Evolutionary conservation across 35 echinoderm and acorn worm species (phyloP), one percentile per base, ranked within the genome.

Genomic region (Ophioderma brevispina): DNA sequence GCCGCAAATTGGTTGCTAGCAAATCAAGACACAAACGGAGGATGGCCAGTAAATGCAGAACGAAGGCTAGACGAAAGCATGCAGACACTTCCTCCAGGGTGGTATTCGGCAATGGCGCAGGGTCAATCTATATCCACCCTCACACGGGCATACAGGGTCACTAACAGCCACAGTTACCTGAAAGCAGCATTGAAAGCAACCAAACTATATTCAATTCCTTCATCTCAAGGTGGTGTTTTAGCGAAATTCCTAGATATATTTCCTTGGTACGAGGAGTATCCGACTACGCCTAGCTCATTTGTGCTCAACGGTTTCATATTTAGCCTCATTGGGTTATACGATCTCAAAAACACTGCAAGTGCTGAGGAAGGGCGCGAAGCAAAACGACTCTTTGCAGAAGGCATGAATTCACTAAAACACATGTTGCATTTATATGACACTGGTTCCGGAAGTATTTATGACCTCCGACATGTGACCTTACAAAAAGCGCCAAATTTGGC

Each of bases 301-400:
- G 95, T 97, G 0, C 81, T 97, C 28, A 97, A 97, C 81, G 95
- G 95, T 78, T 97, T 97, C 78, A 97, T 97, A 35, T 97, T 94
- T 52, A 94, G 91, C 64, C 83, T 97, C 15, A 97, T 97, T 10
- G 95, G 95, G 25, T 49, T 97, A 35, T 97, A 97, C 49, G 95
- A 97, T 89, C 39, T 94, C 19, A 93, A 90, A 40, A 76, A 19
- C 37, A 90, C 79, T 23, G 92, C 88, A 14, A 81, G 82, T 11
- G 50, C 41, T 32, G 92, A 93, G 46, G 86, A 97, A 32, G 75
- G 95, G 0, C 76, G 92, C 35, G 95, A 97, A 77, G 92, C 91
- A 31, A 59, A 35, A 33, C 63, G 79, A 13, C 80, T 97, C 50
- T 97, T 63, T 84, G 79, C 78, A 0, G 91, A 97, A 40, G 95